phyloP scores from a whole-genome alignment of 1,140 invertebrate genomes.

The Hyles euphorbiae region DNA sequence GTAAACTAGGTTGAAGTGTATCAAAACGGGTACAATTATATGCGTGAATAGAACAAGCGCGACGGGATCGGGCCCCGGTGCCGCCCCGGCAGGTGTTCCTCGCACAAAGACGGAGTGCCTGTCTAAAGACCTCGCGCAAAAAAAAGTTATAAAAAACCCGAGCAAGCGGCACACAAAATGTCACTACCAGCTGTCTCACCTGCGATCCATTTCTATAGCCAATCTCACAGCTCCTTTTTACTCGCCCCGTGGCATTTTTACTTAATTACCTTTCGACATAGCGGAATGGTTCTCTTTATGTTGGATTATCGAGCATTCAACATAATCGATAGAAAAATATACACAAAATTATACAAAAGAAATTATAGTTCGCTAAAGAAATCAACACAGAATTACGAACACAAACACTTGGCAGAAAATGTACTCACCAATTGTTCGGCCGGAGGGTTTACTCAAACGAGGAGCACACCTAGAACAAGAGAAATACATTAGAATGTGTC shows the following conservation, averaged over 20 bases:
- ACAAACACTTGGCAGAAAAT: no score
- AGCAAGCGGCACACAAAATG: constrained; percentile 49
- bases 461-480: constrained; percentile 54
- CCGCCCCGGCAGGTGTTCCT: constrained; percentile 55
- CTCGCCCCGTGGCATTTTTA: constrained; percentile 7
- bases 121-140: constrained; percentile 46
- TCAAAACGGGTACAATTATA: constrained; percentile 24
- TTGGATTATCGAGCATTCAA: background rate
- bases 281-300: background rate
- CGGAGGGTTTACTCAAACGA: constrained; percentile 8
- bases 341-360: no score
- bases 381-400: no score
- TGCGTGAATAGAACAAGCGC: constrained; percentile 34
- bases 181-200: constrained; percentile 59
- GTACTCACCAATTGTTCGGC: constrained; percentile 45
- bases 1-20: constrained; percentile 26
- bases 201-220: constrained; percentile 28
- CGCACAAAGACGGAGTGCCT: constrained; percentile 40
- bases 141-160: constrained; percentile 38
- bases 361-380: no score
- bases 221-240: background rate
- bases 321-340: background rate
- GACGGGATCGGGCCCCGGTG: constrained; percentile 26
- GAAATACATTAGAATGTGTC: constrained; percentile 28
- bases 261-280: constrained; percentile 7